Evolutionary conservation across 2,888 invertebrate genomes (phyloP).

Genomic region (Eupithecia pulchellata): DNA sequence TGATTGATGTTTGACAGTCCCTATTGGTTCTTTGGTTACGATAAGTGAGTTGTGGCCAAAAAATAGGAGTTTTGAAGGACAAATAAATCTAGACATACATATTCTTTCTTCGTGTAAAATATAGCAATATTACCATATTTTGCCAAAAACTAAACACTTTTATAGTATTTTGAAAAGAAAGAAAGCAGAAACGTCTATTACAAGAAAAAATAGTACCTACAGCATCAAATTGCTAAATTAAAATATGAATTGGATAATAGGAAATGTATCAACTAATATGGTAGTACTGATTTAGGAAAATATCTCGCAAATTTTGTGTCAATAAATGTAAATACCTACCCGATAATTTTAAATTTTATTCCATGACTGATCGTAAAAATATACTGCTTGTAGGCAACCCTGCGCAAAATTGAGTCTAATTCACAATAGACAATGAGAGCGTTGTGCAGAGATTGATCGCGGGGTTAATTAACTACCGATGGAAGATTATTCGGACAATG

Average conservation of each 20-base stretch:
- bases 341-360: background rate
- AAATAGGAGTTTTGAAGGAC: background rate
- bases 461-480: slow-evolving; percentile 54
- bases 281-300: too few relatives aligned
- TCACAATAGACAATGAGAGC: slow-evolving; percentile 49
- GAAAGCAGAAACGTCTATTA: background rate
- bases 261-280: too few relatives aligned
- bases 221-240: background rate
- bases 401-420: slow-evolving; percentile 41
- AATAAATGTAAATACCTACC: too few relatives aligned
- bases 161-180: background rate
- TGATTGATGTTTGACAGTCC: background rate
- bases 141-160: background rate
- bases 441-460: slow-evolving; percentile 51
- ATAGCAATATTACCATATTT: too few relatives aligned
- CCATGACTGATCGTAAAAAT: slow-evolving; percentile 14
- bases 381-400: slow-evolving; percentile 30
- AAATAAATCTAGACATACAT: background rate
- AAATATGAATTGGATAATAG: too few relatives aligned
- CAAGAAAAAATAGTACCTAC: background rate
- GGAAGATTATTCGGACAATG: slow-evolving; percentile 33
- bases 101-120: background rate
- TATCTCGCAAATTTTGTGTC: too few relatives aligned
- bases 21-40: background rate
- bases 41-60: background rate